phyloP scores from a whole-genome alignment of 1,140 invertebrate genomes.

The Cephus cinctus region DNA sequence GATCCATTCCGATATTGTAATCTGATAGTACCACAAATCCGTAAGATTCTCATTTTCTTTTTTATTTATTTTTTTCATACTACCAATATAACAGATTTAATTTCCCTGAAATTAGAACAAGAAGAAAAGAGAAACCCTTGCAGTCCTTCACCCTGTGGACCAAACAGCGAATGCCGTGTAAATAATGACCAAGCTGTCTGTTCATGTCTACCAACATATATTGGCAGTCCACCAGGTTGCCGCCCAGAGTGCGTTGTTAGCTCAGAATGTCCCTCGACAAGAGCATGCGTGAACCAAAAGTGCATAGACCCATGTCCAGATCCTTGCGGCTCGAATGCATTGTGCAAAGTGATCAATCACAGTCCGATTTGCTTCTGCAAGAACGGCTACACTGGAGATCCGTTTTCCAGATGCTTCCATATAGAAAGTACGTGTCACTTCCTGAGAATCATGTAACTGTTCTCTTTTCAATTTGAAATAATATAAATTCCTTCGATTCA shows the following conservation, averaged over 20 bases:
- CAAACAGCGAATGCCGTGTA: slow-evolving; percentile 66
- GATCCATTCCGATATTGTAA: slow-evolving; percentile 63
- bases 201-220: slow-evolving; percentile 62
- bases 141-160: slow-evolving; percentile 73
- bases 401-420: slow-evolving; percentile 36
- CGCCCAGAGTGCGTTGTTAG: slow-evolving; percentile 37
- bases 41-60: slow-evolving; percentile 26
- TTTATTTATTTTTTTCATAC: background rate
- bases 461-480: no score
- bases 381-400: slow-evolving; percentile 57
- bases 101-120: no score
- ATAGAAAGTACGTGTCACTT: no score
- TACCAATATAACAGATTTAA: no score
- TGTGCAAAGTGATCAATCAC: slow-evolving; percentile 56
- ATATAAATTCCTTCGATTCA: slow-evolving; percentile 18
- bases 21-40: slow-evolving; percentile 25
- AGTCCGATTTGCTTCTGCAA: slow-evolving; percentile 54
- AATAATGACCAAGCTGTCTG: slow-evolving; percentile 66
- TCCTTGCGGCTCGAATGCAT: slow-evolving; percentile 57
- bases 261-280: slow-evolving; percentile 53
- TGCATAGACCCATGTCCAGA: slow-evolving; percentile 59
- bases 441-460: no score
- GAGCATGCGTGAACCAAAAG: slow-evolving; percentile 56
- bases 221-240: slow-evolving; percentile 59
- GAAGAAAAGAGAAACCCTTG: slow-evolving; percentile 60